phyloP scores from a whole-genome alignment of 2,113 vertebrate genomes.

The Stigmatopora nigra region DNA sequence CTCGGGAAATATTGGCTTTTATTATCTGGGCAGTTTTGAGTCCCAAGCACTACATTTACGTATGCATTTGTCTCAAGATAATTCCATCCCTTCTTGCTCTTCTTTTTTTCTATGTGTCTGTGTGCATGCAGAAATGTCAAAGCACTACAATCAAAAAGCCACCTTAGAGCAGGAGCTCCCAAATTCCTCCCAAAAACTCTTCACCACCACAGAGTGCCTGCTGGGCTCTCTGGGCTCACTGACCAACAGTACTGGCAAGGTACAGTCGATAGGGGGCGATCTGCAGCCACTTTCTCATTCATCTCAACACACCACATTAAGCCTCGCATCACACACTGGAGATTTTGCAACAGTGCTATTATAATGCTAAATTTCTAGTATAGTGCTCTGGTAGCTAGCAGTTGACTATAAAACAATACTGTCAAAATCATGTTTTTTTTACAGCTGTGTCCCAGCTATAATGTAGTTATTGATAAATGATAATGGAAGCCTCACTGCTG shows the following conservation, averaged over 20 bases:
- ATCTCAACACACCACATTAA: constrained; percentile 10
- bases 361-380: constrained; percentile 27
- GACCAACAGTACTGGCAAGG: constrained; percentile 84
- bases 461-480: constrained; percentile 19
- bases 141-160: constrained; percentile 91
- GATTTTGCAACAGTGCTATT: constrained; percentile 30
- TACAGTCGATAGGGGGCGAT: constrained; percentile 63
- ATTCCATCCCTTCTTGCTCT: background rate
- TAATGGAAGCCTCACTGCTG: constrained; percentile 24
- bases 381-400: constrained; percentile 48
- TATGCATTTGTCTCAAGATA: background rate
- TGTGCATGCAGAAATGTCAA: constrained; percentile 78
- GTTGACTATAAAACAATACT: constrained; percentile 32
- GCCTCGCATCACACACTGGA: constrained; percentile 12
- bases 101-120: constrained; percentile 2
- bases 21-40: background rate
- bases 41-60: background rate
- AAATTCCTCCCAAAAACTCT: constrained; percentile 88
- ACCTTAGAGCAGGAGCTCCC: constrained; percentile 85
- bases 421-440: constrained; percentile 35
- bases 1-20: too few species aligned
- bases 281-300: constrained; percentile 9
- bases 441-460: constrained; percentile 50
- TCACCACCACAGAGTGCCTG: constrained; percentile 92
- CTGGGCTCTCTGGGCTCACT: constrained; percentile 84